Base-by-base conservation (phyloP, 2,888 invertebrate genomes). In the Meghimatium bilineatum region DNA sequence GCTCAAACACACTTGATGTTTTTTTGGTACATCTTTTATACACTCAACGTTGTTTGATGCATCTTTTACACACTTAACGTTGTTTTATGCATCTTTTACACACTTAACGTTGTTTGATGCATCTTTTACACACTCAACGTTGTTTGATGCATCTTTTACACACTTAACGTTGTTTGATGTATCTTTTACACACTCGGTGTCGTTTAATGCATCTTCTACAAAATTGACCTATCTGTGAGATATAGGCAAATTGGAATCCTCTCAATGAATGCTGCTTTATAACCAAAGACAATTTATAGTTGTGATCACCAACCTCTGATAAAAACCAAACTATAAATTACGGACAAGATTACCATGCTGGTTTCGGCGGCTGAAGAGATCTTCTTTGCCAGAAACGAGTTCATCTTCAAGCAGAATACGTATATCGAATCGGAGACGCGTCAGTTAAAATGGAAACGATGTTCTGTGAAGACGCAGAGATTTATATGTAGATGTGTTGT, bases 221-320 rank as follows among this genome's bases (percentile, higher is more conserved):
- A 5, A 34, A 17, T 3, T 1, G 38, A 38, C 14, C 32, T 12
- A 23, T 60, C 76, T 60, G 60, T 76, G 63, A 76, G 76, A 76
- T 76, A 76, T 76, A 60, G 76, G 76, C 29, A 14, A 36, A 76
- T 76, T 76, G 32, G 34, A 76, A 60, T 34, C 63, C 63, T 52
- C 0, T 34, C 20, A 60, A 36, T 14, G 60, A 60, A 14, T 44
- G 78, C 67, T 67, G 38, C 14, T 78, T 78, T 78, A 78, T 66
- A 44, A 38, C 29, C 44, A 8, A n/a, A 36, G 44, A 38, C 44
- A 66, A 66, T 78, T 78, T 78, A 66, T 78, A 29, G 67, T 32
- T 32, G 29, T 1, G 78, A 78, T 78, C 66, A 32, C 12, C 38
- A 67, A 38, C 66, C 0, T 36, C 14, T 29, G 78, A 78, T 78